phyloP scores from a whole-genome alignment of 2,113 vertebrate genomes.

The Chaetops frenatus region DNA sequence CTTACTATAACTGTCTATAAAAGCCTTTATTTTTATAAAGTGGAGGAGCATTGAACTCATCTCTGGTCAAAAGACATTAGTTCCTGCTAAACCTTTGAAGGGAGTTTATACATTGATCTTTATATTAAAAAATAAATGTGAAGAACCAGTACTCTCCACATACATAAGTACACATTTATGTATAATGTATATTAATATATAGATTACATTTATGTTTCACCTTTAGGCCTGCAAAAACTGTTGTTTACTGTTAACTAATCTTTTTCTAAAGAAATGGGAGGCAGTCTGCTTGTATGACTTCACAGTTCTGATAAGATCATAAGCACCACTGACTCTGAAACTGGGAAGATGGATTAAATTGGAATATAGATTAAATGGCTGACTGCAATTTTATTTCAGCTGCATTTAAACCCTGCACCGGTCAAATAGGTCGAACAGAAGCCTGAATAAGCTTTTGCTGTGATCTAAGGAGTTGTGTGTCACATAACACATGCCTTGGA shows the following conservation, averaged over 20 bases:
- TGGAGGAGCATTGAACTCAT: neutral
- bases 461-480: neutral
- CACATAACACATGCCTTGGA: neutral
- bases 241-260: neutral
- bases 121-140: neutral
- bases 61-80: neutral
- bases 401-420: neutral
- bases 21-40: neutral
- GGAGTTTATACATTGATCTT: neutral
- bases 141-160: neutral
- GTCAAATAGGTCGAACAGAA: constrained; percentile 16
- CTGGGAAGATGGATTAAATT: constrained; percentile 26
- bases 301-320: constrained; percentile 1
- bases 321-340: constrained; percentile 21
- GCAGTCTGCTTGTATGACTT: neutral
- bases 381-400: constrained; percentile 31
- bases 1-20: neutral
- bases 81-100: neutral
- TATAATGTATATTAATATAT: neutral
- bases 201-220: neutral
- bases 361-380: constrained; percentile 31
- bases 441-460: neutral
- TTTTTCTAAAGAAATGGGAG: neutral
- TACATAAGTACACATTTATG: fast-evolving
- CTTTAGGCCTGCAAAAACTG: neutral